phyloP scores from a whole-genome alignment of 2,888 invertebrate species.

The Polia nebulosa region DNA sequence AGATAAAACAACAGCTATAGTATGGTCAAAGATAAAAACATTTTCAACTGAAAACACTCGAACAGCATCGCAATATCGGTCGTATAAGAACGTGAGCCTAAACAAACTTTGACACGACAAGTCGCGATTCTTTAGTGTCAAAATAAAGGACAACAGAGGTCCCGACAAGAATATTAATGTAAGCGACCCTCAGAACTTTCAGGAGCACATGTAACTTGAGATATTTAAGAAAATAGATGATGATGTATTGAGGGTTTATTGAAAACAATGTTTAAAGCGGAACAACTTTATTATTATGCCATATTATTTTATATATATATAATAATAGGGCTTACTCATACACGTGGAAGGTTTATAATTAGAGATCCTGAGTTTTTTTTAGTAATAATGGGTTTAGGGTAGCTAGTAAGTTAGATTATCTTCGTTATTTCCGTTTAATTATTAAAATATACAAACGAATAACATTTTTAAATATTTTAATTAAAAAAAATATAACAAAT shows the following conservation, averaged over 20 bases:
- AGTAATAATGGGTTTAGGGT: no score
- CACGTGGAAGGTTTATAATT: not conserved
- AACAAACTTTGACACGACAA: constrained; percentile 24
- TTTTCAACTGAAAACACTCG: not conserved
- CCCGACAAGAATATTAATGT: constrained; percentile 51
- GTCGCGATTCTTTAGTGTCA: constrained; percentile 47
- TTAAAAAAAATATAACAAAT: no score
- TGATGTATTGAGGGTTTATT: constrained; percentile 25
- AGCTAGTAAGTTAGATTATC: no score
- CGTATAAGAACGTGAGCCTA: not conserved
- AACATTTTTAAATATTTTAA: no score
- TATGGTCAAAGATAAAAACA: not conserved
- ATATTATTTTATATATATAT: no score
- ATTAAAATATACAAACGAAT: no score
- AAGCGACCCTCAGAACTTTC: constrained; percentile 33
- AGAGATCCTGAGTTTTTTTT: no score
- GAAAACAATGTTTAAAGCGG: constrained; percentile 11
- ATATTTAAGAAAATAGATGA: constrained; percentile 31
- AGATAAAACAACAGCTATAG: no score
- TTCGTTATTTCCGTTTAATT: no score
- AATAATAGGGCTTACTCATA: no score
- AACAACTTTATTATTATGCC: not conserved
- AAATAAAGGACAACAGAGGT: constrained; percentile 37
- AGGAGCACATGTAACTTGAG: constrained; percentile 30
- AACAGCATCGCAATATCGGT: not conserved